Evolutionary conservation across 1,140 invertebrate species (phyloP), one percentile per base, ranked within the genome.

Genomic region (Samia ricini): DNA sequence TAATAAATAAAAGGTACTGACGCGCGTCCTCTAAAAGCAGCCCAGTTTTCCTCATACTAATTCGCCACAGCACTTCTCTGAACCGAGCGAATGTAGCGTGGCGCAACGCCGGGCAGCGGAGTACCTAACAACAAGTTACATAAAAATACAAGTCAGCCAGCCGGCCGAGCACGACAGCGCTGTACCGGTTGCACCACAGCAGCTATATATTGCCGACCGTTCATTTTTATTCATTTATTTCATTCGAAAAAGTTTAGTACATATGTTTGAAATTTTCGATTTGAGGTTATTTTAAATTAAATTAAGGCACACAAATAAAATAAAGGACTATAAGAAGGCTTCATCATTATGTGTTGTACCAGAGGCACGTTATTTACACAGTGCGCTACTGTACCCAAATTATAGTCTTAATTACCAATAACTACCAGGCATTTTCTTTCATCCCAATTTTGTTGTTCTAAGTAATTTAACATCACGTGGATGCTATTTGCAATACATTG

Each of bases 101-200:
- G 76, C 79, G 80, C 74, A 80, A 82, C 69, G 8, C 29, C 26
- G 56, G 23, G 50, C 54, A 59, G 49, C 60, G 57, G 59, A 60
- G 71, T 71, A 72, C 58, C 56, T 65, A 64, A 59, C 61, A 66
- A 78, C 80, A 61, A 78, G 81, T 85, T 85, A 85, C 83, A 83
- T 85, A 85, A 85, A 85, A 83, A 79, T 83, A 82, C 79, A 73
- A 79, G 73, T 71, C 65, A 55, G 58, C 61, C 51, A 55, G 59
- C n/a, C 61, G 36, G 42, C 63, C 42, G 61, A 61, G 52, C 55
- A 64, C 63, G 61, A 58, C 63, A 18, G 49, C 59, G 49, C 59
- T 57, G 54, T 68, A 76, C 71, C 71, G 71, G 76, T 76, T 73
- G 68, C 69, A 57, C 62, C 70, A 70, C 63, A 68, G 52, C 60